Conservation (phyloP, 2,113 vertebrate species). For the Acinonyx jubatus region DNA sequence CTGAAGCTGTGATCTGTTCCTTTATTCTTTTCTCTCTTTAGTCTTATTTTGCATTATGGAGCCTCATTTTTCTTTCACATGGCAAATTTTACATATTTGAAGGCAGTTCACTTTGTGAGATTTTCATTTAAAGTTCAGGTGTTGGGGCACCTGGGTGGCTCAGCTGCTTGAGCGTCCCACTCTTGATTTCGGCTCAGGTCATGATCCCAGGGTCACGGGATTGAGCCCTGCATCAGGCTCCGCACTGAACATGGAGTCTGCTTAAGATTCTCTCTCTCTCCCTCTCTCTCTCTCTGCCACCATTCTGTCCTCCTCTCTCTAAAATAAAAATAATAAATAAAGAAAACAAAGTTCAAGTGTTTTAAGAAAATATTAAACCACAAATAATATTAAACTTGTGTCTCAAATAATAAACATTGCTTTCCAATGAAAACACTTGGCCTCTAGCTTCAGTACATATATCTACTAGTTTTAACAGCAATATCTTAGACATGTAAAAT, state of each 20-base stretch:
- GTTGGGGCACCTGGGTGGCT: background rate
- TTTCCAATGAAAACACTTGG: background rate
- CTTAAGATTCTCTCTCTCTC: background rate
- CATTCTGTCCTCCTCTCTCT: background rate
- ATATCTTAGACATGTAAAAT: background rate
- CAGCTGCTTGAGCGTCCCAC: background rate
- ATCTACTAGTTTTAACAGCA: conserved; percentile 31
- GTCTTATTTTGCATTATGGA: background rate
- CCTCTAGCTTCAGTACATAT: background rate
- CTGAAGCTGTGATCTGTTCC: background rate
- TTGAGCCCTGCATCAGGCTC: background rate
- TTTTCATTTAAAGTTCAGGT: conserved; percentile 24
- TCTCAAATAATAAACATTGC: background rate
- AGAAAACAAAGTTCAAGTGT: background rate
- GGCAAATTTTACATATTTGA: background rate
- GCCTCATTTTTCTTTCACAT: background rate
- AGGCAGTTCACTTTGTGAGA: background rate
- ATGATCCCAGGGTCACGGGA: background rate
- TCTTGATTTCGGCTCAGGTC: background rate
- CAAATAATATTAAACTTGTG: background rate
- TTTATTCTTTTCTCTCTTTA: background rate
- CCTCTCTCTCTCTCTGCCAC: background rate
- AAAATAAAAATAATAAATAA: background rate
- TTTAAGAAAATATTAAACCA: conserved; percentile 31
- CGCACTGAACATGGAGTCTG: no score